A percentile compares a stretch with the other conserved stretches of the same genome.
Evolutionary conservation across 2,113 vertebrate species (phyloP).

Genomic region (Ochotona princeps): DNA sequence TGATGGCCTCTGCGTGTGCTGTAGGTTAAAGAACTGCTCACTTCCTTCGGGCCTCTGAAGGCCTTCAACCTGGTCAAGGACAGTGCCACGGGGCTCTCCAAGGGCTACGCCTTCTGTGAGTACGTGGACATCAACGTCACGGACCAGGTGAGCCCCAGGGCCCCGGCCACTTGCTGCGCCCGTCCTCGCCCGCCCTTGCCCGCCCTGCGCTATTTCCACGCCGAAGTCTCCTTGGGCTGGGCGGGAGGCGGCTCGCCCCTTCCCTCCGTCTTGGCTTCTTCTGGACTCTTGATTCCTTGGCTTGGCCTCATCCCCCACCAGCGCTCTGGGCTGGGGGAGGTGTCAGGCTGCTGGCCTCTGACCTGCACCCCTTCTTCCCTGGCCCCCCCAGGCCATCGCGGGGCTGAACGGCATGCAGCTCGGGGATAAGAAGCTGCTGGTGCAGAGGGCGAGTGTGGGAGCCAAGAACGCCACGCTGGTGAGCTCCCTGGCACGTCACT

Average conservation of each 20-base stretch:
- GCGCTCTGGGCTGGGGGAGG: conserved; percentile 51
- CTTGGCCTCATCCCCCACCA: background rate
- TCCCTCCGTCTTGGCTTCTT: background rate
- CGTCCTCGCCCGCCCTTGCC: background rate
- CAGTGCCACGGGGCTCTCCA: conserved; percentile 94
- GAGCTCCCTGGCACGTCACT: conserved; percentile 82
- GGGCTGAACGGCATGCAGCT: conserved; percentile 96
- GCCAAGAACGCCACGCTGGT: conserved; percentile 96
- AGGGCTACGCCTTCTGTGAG: conserved; percentile 97
- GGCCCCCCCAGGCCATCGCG: conserved; percentile 89
- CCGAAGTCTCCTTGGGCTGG: background rate
- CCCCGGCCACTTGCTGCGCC: background rate
- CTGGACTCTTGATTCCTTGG: background rate
- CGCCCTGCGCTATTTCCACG: background rate
- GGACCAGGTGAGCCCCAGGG: conserved; percentile 89
- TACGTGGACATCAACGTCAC: conserved; percentile 96
- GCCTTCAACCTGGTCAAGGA: conserved; percentile 97
- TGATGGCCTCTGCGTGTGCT: background rate
- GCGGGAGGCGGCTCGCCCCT: background rate
- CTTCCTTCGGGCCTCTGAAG: conserved; percentile 94
- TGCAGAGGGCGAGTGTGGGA: conserved; percentile 95
- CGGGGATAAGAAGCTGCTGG: conserved; percentile 95
- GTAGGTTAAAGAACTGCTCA: conserved; percentile 95
- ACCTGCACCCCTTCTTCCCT: background rate
- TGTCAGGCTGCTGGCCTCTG: conserved; percentile 29